These are phyloP conservation scores for Drosophila quadrilineata DNA, from an alignment of 1,140 invertebrate genomes.

Conservation along the genomic window DNA sequence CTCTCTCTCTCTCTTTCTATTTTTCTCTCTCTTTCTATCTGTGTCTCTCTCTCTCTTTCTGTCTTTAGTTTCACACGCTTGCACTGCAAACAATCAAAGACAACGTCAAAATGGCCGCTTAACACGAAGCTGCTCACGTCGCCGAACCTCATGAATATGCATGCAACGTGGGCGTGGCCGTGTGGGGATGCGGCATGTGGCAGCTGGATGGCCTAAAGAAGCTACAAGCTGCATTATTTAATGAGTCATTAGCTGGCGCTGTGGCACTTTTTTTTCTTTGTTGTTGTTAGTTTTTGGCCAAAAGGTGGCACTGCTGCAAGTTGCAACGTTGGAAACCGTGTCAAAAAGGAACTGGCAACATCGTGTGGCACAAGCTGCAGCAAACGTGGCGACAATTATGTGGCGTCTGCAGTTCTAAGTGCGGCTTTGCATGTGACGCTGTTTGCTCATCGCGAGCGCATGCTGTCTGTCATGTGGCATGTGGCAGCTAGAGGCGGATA, in stretches of 20 bases:
- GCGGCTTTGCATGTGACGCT: conserved; percentile 71
- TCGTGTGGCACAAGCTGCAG: neutral
- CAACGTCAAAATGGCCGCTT: conserved; percentile 77
- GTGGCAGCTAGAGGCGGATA: too few relatives aligned
- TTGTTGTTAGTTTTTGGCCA: conserved; percentile 3
- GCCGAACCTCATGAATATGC: conserved; percentile 70
- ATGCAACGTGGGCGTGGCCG: neutral
- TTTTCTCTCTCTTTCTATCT: neutral
- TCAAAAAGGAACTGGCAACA: neutral
- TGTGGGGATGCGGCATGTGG: too few relatives aligned
- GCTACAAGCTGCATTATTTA: conserved; percentile 64
- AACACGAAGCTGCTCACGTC: conserved; percentile 60
- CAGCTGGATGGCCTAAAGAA: neutral
- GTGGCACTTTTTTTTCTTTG: conserved; percentile 1
- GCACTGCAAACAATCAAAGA: conserved; percentile 56
- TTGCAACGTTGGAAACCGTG: too few relatives aligned
- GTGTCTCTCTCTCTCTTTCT: neutral
- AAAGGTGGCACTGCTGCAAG: conserved; percentile 35
- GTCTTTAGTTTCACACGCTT: neutral
- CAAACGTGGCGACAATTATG: conserved; percentile 58
- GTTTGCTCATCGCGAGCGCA: conserved; percentile 60
- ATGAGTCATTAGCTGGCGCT: conserved; percentile 66
- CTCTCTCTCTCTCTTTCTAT: neutral
- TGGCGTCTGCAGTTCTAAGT: conserved; percentile 78
- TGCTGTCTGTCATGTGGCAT: neutral